Evolutionary conservation across 2,113 vertebrate genomes (phyloP), one percentile per base, ranked within the genome.

Genomic region (Silurus asotus): DNA sequence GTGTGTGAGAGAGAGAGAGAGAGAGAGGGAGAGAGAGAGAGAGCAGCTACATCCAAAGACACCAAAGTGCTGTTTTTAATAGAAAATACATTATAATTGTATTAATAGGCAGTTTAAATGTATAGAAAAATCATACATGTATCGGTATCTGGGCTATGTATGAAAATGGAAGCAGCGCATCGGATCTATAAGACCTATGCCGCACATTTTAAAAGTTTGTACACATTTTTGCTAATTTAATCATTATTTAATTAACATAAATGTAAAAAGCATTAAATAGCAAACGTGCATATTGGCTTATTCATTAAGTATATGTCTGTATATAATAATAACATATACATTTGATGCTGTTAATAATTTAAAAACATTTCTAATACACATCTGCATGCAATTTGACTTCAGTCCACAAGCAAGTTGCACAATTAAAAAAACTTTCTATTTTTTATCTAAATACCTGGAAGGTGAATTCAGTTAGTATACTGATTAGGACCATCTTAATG

Each of bases 151-250:
- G 17, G 45, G 15, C 4, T 65, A 51, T 86, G 56, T 74, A 75
- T 81, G 69, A 59, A 86, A 77, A 49, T 14, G 28, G 59, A 28
- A 65, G 58, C 59, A 74, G 56, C 79, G 67, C 25, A 55, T 85
- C 75, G 23, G 37, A n/a, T 51, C 45, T 82, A 56, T 87, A 67
- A 87, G 72, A 86, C 84, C 83, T 90, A 90, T 90, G 65, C 88
- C 49, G 84, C 79, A 89, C 87, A 78, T 90, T 89, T 88, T 7
- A 3, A 17, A 8, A 70, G 75, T 76, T 20, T 86, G 84, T 86
- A 82, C 87, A 90, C 91, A 19, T 87, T 91, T 11, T 37, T 64
- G 86, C 88, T 89, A 84, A 91, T 89, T 91, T 90, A 92, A 90
- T 37, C 25, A 70, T 70, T 2, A 15, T 14, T 5, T 37, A 0